Conservation (phyloP, 2,888 invertebrate genomes). For the Scotopteryx bipunctaria region DNA sequence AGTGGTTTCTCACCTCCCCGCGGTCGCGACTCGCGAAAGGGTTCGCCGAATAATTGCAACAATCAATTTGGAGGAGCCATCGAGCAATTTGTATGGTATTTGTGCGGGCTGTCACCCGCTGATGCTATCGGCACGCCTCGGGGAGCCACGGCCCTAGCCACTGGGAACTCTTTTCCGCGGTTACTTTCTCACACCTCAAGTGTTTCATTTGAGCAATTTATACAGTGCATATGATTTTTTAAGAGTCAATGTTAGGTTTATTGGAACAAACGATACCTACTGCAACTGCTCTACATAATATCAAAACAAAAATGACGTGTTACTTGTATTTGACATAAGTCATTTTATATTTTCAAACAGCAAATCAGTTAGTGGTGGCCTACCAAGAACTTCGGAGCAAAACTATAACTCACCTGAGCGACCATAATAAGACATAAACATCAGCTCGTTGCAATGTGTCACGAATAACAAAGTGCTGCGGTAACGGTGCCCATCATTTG, state of each 20-base stretch:
- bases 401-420: constrained; percentile 60
- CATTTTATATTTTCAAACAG: constrained; percentile 25
- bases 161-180: constrained; percentile 69
- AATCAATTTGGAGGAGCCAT: constrained; percentile 81
- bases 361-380: constrained; percentile 41
- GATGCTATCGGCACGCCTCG: constrained; percentile 74
- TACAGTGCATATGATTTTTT: constrained; percentile 23
- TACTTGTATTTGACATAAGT: background rate
- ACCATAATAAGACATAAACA: constrained; percentile 82
- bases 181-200: constrained; percentile 78
- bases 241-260: constrained; percentile 2
- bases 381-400: constrained; percentile 52
- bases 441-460: constrained; percentile 77
- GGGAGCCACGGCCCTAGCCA: constrained; percentile 61
- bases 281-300: background rate
- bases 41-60: constrained; percentile 82
- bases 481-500: constrained; percentile 81
- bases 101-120: constrained; percentile 82
- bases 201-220: constrained; percentile 46
- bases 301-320: background rate
- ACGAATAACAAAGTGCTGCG: constrained; percentile 73
- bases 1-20: constrained; percentile 80
- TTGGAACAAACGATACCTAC: background rate
- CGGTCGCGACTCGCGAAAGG: constrained; percentile 74
- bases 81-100: constrained; percentile 82